Percentiles rank a stretch among this genome's conserved stretches.
phyloP scores from a whole-genome alignment of 2,888 invertebrate genomes.

The Lampropteryx suffumata region DNA sequence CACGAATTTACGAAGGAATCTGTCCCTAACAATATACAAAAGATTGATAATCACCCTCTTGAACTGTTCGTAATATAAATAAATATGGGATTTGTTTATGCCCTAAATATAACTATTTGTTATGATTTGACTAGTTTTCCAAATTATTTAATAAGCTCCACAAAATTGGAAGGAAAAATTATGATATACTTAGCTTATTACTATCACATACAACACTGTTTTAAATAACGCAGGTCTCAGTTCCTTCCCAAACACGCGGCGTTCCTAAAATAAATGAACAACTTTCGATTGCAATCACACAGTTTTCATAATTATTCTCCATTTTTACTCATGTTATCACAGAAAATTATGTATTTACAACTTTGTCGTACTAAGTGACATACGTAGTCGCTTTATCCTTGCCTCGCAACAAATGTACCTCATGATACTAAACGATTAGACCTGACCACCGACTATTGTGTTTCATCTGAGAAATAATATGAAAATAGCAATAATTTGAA shows the following conservation, averaged over 20 bases:
- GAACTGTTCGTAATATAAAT: constrained; percentile 9
- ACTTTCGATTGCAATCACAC: constrained; percentile 80
- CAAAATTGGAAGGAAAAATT: constrained; percentile 8
- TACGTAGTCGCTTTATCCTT: constrained; percentile 65
- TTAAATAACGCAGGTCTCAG: constrained; percentile 32
- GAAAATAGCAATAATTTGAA: not conserved
- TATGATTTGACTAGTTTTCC: constrained; percentile 14
- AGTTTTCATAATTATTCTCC: constrained; percentile 75
- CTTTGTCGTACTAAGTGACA: constrained; percentile 78
- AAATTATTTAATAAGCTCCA: constrained; percentile 14
- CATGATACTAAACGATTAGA: constrained; percentile 59
- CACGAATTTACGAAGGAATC: constrained; percentile 50
- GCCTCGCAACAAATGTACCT: constrained; percentile 67
- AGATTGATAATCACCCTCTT: not conserved
- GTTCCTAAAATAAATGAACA: constrained; percentile 68
- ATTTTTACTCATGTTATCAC: constrained; percentile 81
- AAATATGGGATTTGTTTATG: constrained; percentile 20
- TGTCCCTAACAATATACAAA: constrained; percentile 21
- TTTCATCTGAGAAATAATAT: constrained; percentile 13
- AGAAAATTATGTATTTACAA: constrained; percentile 84
- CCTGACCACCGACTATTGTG: constrained; percentile 51
- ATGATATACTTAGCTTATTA: constrained; percentile 1
- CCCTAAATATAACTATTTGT: constrained; percentile 9
- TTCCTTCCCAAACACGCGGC: constrained; percentile 59
- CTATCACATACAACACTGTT: constrained; percentile 14